phyloP scores from a whole-genome alignment of 2,113 vertebrate species.

The Perccottus glenii region DNA sequence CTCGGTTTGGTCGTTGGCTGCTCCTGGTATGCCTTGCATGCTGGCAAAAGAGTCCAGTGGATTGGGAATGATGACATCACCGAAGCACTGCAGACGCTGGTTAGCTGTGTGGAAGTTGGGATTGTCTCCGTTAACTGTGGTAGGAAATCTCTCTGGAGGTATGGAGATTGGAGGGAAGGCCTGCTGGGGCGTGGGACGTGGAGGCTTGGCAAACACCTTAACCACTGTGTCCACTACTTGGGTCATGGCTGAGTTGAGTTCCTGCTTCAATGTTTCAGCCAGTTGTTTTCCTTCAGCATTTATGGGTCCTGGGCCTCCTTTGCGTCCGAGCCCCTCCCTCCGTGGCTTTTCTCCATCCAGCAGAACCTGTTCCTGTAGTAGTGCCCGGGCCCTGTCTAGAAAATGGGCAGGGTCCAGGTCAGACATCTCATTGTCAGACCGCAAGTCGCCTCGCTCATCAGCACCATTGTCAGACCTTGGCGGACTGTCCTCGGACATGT shows the following conservation, averaged over 20 bases:
- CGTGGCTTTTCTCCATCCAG: conserved; percentile 86
- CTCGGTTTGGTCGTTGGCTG: conserved; percentile 94
- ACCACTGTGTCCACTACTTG: conserved; percentile 99
- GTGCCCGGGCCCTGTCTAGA: conserved; percentile 88
- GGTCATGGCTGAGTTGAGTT: conserved; percentile 97
- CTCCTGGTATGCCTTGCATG: conserved; percentile 84
- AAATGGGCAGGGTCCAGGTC: conserved; percentile 94
- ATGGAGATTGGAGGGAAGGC: conserved; percentile 94
- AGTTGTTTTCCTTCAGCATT: conserved; percentile 94
- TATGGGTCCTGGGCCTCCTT: conserved; percentile 86
- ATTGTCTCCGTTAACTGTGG: conserved; percentile 90
- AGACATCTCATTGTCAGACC: conserved; percentile 92
- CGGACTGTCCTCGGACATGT: conserved; percentile 96
- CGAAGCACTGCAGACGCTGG: conserved; percentile 95
- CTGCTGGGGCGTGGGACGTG: conserved; percentile 91
- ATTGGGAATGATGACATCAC: conserved; percentile 97
- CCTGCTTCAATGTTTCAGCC: conserved; percentile 96
- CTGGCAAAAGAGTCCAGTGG: conserved; percentile 91
- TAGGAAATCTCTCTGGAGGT: conserved; percentile 89
- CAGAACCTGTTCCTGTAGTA: conserved; percentile 90
- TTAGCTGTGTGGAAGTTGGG: conserved; percentile 96
- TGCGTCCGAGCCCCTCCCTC: conserved; percentile 84
- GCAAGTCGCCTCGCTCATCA: conserved; percentile 75
- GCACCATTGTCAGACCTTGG: conserved; percentile 83
- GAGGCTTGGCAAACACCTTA: conserved; percentile 96